Evolutionary conservation across 2,797 vertebrate species (phyloP).

Genomic region (Cyprinella venusta): DNA sequence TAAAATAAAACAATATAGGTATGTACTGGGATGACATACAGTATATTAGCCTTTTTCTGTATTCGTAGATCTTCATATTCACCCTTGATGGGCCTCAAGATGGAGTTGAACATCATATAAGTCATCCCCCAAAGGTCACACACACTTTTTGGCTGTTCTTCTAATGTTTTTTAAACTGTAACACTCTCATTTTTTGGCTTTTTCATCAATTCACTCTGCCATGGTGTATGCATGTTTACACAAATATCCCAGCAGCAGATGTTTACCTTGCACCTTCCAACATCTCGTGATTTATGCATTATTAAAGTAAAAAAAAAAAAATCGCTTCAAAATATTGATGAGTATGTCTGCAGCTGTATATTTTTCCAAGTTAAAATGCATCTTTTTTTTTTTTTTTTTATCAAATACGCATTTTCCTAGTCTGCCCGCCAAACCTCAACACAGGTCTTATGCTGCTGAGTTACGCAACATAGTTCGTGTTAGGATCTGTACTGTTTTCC

Average conservation of each 20-base stretch:
- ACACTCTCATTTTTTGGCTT: not conserved
- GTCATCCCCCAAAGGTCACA: not conserved
- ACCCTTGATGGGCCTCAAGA: not conserved
- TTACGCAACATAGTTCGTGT: conserved; percentile 31
- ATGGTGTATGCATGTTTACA: conserved; percentile 1
- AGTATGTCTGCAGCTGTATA: not conserved
- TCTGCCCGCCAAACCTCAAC: conserved; percentile 15
- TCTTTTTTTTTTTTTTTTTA: too few species aligned
- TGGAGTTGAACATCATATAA: not conserved
- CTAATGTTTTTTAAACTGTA: not conserved
- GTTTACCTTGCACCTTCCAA: not conserved
- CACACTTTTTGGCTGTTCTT: not conserved
- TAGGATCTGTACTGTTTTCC: conserved; percentile 38
- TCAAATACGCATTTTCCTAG: not conserved
- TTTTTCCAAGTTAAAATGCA: too few species aligned
- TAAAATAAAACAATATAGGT: conserved; percentile 9
- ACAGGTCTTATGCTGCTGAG: conserved; percentile 1
- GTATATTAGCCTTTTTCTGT: not conserved
- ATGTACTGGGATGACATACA: not conserved
- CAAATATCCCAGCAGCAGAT: conserved; percentile 12
- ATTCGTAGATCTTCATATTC: not conserved
- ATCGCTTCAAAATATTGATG: not conserved
- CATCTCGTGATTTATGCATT: not conserved
- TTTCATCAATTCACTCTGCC: not conserved
- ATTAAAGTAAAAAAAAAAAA: not conserved